Conservation (phyloP, 1,140 invertebrate genomes). For the Tetragnatha versicolor region DNA sequence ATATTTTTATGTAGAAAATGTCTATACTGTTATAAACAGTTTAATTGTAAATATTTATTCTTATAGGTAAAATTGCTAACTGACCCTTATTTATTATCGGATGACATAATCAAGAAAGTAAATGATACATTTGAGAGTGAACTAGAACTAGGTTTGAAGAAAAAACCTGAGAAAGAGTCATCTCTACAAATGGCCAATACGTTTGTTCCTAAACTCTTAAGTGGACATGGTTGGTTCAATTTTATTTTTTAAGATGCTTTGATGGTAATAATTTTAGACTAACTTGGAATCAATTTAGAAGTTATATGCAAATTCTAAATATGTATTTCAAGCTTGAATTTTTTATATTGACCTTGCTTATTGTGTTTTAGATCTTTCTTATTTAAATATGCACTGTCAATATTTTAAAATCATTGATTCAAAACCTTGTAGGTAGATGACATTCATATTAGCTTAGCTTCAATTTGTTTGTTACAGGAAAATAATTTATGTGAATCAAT, state of each 20-base stretch:
- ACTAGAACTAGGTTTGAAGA: conserved; percentile 69
- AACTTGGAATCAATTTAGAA: too few relatives aligned
- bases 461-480: too few relatives aligned
- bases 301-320: too few relatives aligned
- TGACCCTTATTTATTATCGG: conserved; percentile 57
- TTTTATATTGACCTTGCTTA: too few relatives aligned
- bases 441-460: too few relatives aligned
- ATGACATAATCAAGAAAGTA: conserved; percentile 61
- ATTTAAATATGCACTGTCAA: not conserved
- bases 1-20: too few relatives aligned
- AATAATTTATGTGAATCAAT: too few relatives aligned
- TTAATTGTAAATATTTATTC: not conserved
- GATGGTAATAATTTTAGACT: not conserved
- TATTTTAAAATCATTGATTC: not conserved
- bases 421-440: too few relatives aligned
- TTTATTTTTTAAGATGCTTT: not conserved
- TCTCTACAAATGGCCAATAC: conserved; percentile 75
- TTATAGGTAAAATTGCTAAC: conserved; percentile 59
- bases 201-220: conserved; percentile 70
- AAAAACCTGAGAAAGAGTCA: conserved; percentile 66
- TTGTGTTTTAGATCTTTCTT: too few relatives aligned
- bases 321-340: too few relatives aligned
- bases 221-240: conserved; percentile 70
- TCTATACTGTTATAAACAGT: too few relatives aligned
- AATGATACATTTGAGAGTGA: conserved; percentile 63